Conservation (phyloP, 2,888 invertebrate species). For the Pseudoips prasinana region DNA sequence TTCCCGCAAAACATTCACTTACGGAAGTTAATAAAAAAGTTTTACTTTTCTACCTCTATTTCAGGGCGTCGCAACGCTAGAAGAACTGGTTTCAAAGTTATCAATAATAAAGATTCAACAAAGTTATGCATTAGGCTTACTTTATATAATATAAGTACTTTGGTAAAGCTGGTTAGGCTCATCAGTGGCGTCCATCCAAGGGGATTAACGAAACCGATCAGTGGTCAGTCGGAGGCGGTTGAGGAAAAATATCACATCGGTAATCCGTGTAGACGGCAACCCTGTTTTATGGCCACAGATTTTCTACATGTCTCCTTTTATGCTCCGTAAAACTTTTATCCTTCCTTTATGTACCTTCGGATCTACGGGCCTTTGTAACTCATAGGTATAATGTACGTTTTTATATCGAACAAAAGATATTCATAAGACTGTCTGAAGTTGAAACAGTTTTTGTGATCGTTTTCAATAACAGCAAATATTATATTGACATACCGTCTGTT, state of each 20-base stretch:
- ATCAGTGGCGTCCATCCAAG: constrained; percentile 27
- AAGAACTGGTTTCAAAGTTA: no score
- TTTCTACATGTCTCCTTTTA: constrained; percentile 65
- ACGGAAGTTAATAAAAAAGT: no score
- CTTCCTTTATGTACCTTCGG: constrained; percentile 44
- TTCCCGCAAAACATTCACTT: no score
- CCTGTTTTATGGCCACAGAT: constrained; percentile 61
- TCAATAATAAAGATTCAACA: no score
- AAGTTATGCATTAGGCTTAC: no score
- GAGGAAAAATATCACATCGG: constrained; percentile 20
- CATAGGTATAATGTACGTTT: constrained; percentile 32
- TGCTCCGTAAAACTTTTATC: constrained; percentile 67
- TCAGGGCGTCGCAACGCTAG: no score
- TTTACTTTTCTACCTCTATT: no score
- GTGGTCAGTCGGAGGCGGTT: constrained; percentile 10
- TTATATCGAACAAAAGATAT: constrained; percentile 32
- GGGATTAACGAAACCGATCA: constrained; percentile 27
- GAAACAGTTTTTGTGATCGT: constrained; percentile 24
- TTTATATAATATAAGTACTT: no score
- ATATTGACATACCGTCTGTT: no score
- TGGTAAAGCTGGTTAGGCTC: no score
- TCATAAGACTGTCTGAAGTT: constrained; percentile 24
- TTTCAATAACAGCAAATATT: constrained; percentile 38
- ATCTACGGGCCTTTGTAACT: constrained; percentile 43
- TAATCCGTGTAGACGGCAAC: constrained; percentile 38